phyloP scores from a whole-genome alignment of 2,797 vertebrate species.

The Rhinogobio ventralis region DNA sequence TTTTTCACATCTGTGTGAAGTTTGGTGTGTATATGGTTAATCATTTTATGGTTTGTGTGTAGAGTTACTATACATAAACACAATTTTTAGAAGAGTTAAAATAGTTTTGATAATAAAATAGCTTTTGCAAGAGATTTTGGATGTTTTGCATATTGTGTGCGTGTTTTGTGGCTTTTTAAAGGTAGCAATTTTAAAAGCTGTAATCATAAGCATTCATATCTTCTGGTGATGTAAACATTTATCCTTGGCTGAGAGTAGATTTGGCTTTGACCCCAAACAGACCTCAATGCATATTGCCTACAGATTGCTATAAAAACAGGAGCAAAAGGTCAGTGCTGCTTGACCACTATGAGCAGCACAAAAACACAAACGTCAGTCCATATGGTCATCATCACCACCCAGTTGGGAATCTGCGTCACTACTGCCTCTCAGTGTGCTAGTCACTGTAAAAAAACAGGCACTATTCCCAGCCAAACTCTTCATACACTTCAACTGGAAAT shows the following conservation, averaged over 20 bases:
- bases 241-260: background rate
- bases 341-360: slow-evolving; percentile 11
- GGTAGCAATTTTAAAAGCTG: no score
- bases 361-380: background rate
- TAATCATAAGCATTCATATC: background rate
- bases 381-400: slow-evolving; percentile 1
- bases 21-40: no score
- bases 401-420: slow-evolving; percentile 27
- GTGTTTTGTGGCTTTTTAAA: no score
- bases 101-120: no score
- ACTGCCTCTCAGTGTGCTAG: slow-evolving; percentile 8
- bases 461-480: background rate
- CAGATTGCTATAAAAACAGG: background rate
- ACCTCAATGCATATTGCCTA: background rate
- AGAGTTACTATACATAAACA: no score
- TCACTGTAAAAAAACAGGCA: background rate
- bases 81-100: no score
- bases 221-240: background rate
- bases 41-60: background rate
- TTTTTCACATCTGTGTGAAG: no score
- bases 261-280: background rate
- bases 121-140: no score
- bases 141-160: no score
- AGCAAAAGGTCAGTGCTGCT: background rate
- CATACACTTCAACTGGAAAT: background rate